phyloP scores from a whole-genome alignment of 2,113 vertebrate genomes.

The Mustela nigripes region DNA sequence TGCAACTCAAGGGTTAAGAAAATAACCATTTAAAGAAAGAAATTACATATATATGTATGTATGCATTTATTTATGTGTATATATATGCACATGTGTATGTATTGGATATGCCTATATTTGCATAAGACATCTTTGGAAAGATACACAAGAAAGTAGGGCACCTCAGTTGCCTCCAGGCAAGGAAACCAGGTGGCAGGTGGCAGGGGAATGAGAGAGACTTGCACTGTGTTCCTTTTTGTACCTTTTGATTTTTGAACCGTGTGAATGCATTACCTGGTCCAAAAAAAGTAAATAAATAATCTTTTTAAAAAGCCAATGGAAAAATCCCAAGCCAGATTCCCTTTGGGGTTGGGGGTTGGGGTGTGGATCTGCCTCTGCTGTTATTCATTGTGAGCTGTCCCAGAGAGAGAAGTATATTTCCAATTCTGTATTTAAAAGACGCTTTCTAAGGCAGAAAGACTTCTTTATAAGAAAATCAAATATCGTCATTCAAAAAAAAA shows the following conservation, averaged over 20 bases:
- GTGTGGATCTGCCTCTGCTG: slow-evolving; percentile 1
- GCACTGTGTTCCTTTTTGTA: slow-evolving; percentile 55
- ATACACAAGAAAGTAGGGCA: slow-evolving; percentile 61
- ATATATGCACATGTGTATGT: background rate
- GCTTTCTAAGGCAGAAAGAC: slow-evolving; percentile 57
- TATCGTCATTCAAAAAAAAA: slow-evolving; percentile 4
- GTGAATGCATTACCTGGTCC: slow-evolving; percentile 51
- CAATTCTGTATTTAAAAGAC: slow-evolving; percentile 67
- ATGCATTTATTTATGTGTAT: background rate
- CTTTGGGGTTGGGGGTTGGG: background rate
- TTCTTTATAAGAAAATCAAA: slow-evolving; percentile 72
- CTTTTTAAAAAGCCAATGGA: background rate
- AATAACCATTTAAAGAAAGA: slow-evolving; percentile 51
- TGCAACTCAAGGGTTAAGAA: slow-evolving; percentile 54
- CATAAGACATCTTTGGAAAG: slow-evolving; percentile 71
- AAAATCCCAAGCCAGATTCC: slow-evolving; percentile 66
- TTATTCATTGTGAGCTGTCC: slow-evolving; percentile 46
- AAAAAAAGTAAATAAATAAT: slow-evolving; percentile 65
- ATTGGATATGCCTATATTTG: slow-evolving; percentile 57
- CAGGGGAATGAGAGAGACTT: slow-evolving; percentile 9
- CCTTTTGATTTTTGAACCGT: slow-evolving; percentile 73
- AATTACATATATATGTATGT: background rate
- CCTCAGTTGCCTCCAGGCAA: slow-evolving; percentile 51
- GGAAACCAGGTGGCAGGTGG: slow-evolving; percentile 52
- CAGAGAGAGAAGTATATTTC: slow-evolving; percentile 64